Base-by-base conservation (phyloP, 2,888 invertebrate genomes). In the Platypus cylindrus region DNA sequence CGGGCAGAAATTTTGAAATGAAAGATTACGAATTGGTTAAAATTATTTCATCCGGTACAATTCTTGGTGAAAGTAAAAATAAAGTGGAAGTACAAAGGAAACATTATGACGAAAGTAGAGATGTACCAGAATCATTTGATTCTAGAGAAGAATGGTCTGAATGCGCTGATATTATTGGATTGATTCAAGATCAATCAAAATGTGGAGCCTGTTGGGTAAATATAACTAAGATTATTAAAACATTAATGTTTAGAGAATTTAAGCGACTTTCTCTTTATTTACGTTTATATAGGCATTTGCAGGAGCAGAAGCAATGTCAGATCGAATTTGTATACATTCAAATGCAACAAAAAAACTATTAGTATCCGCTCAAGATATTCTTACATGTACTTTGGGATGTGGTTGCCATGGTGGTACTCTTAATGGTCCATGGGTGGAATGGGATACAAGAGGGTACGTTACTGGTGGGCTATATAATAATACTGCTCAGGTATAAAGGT, bases 171-270 rank as follows among this genome's bases (percentile, higher is more conserved):
- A 79, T 84, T n/a, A 71, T 90, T 46, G 66, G 67, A 28, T 77
- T 81, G 62, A 71, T 85, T 32, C 65, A 84, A 42, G 83, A 85
- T 58, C 85, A 85, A 58, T 82, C 81, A 3, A 75, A 78, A n/a
- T 90, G 89, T 57, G 89, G 89, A 14, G 85, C 85, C 17, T 90
- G 90, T 62, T 87, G 86, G 86, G 69, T 69, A 39, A 42, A n/a
- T n/a, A n/a, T n/a, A n/a, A n/a, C n/a, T n/a, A n/a, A n/a, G n/a
- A n/a, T n/a, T n/a, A n/a, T n/a, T n/a, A n/a, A n/a, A n/a, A n/a
- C n/a, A n/a, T n/a, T n/a, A 20, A 7, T 20, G 5, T 7, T 20
- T 20, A 9, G 20, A 9, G 20, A 9, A 9, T 20, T 20, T 20
- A 7, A 5, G 9, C 20, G 5, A 7, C 9, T 20, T 20, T 20